Conservation (phyloP, 2,113 vertebrate species). For the Stegostoma tigrinum region DNA sequence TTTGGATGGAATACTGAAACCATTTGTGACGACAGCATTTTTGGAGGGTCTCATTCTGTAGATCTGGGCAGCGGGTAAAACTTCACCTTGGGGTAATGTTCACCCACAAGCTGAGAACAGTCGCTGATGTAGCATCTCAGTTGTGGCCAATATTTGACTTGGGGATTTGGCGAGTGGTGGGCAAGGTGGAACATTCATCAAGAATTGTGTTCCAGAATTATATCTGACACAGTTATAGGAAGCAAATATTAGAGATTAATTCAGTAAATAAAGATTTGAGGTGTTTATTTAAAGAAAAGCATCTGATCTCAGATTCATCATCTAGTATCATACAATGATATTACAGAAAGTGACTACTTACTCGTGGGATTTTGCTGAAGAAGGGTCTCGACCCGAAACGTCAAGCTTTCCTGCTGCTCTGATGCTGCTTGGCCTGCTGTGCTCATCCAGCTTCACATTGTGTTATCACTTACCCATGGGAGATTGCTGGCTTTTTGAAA, state of each 20-base stretch:
- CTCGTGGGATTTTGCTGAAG: not conserved
- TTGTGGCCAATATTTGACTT: not conserved
- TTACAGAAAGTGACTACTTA: not conserved
- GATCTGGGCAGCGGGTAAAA: not conserved
- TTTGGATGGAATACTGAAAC: not conserved
- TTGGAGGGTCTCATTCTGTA: not conserved
- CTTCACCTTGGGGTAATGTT: not conserved
- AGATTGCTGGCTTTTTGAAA: not conserved
- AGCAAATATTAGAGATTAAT: not conserved
- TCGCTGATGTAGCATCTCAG: not conserved
- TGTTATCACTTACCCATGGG: not conserved
- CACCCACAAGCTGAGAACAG: not conserved
- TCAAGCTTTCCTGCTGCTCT: too few relatives aligned
- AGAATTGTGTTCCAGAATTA: not conserved
- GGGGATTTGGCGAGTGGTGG: not conserved
- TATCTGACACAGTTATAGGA: not conserved
- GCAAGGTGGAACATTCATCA: not conserved
- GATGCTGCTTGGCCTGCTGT: too few relatives aligned
- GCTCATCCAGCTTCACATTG: too few relatives aligned
- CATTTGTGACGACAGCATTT: not conserved
- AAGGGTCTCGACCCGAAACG: too few relatives aligned
- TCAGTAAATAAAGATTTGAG: not conserved
- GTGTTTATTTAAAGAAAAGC: not conserved
- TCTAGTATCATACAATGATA: not conserved
- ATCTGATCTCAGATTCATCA: not conserved